Percentiles rank a stretch among this genome's conserved stretches.
These are phyloP conservation scores for Dipodomys stephensi DNA, from an alignment of 2,113 vertebrate genomes.

Conservation along the genomic window DNA sequence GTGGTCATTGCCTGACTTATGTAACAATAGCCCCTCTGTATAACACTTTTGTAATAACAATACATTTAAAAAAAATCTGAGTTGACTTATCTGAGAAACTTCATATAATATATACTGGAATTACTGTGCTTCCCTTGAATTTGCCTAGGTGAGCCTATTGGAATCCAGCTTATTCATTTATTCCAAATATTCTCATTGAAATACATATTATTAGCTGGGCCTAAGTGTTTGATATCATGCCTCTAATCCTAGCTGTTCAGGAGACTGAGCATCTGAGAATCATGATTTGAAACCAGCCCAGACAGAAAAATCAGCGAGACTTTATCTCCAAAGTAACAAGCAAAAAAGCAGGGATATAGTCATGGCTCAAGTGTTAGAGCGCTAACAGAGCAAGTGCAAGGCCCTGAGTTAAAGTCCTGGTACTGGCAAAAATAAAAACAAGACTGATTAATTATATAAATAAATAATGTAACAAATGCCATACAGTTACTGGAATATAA, in stretches of 20 bases:
- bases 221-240: neutral
- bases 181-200: neutral
- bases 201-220: neutral
- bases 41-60: neutral
- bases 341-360: no score
- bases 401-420: no score
- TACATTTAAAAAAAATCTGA: neutral
- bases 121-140: neutral
- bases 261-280: no score
- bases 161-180: conserved; percentile 8
- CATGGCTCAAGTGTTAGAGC: no score
- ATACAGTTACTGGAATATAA: neutral
- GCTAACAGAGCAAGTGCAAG: no score
- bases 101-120: neutral
- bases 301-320: no score
- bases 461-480: neutral
- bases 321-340: no score
- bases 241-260: no score
- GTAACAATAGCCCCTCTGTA: neutral
- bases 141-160: neutral
- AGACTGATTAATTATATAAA: neutral
- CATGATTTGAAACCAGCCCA: no score
- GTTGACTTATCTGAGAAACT: neutral
- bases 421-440: neutral
- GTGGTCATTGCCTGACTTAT: neutral